phyloP scores from a whole-genome alignment of 2,888 invertebrate species.

The Nudaria mundana region DNA sequence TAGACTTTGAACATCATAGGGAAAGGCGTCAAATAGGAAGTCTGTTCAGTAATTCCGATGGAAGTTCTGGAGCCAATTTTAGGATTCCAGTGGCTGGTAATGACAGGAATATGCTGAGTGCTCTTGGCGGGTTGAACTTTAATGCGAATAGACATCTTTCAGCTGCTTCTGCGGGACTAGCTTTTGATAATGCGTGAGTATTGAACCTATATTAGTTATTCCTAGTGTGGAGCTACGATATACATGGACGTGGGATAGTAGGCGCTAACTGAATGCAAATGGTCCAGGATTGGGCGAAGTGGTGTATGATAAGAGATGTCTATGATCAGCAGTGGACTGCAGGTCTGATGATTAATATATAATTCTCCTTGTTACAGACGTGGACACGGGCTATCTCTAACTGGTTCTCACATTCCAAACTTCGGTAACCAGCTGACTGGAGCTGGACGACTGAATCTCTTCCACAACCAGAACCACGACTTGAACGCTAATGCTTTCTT shows the following conservation, averaged over 20 bases:
- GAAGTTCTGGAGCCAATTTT: constrained; percentile 25
- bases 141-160: constrained; percentile 22
- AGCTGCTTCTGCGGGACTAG: constrained; percentile 41
- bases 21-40: constrained; percentile 32
- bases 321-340: too few species aligned
- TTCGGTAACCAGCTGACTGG: constrained; percentile 43
- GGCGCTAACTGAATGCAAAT: too few species aligned
- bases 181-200: constrained; percentile 50
- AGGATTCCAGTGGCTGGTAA: constrained; percentile 38
- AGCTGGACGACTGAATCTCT: constrained; percentile 40
- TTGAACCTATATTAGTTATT: background rate
- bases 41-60: constrained; percentile 34
- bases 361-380: too few species aligned
- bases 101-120: constrained; percentile 41
- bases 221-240: background rate
- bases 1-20: constrained; percentile 11
- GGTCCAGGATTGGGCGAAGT: too few species aligned
- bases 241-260: background rate
- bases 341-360: too few species aligned
- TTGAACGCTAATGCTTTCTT: constrained; percentile 52
- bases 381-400: constrained; percentile 45
- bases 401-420: constrained; percentile 38
- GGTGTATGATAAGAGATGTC: too few species aligned
- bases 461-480: constrained; percentile 42
- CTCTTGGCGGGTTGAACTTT: constrained; percentile 32